Base-by-base conservation (phyloP, 2,888 invertebrate genomes). In the Tachystola acroxantha region DNA sequence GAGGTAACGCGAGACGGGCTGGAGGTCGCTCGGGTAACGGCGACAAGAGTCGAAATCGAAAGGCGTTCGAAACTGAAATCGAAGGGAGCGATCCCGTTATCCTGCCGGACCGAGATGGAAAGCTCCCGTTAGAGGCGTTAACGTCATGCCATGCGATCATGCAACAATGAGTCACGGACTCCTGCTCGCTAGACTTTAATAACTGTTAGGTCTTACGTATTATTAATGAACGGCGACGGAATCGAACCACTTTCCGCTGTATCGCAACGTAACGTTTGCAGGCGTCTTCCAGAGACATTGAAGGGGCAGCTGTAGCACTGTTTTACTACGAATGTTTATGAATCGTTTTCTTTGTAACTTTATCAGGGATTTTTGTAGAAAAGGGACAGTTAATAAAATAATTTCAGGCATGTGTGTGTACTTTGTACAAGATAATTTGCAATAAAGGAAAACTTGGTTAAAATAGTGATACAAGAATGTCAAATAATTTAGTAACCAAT, bases 11-110 rank as follows among this genome's bases (percentile, higher is more conserved):
- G 74, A 70, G 57, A 53, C 53, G 54, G 46, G 43, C 51, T 53
- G 57, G 64, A 63, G 57, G 65, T 63, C 79, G 81, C 77, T n/a
- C 67, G 70, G 65, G 69, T 75, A 78, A 77, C 76, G 45, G 54
- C 56, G 57, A 73, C 64, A 68, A 71, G 66, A 64, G 71, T 64
- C 68, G 82, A 82, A 84, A 84, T 64, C 77, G 84, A 84, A 82
- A 84, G 82, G 77, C 68, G 61, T 68, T 65, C 73, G 68, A 73
- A 76, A 77, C 69, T 72, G 84, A 82, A 85, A 85, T 70, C 75
- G 78, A 82, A 86, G 85, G 80, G 81, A 74, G 58, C 55, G 63
- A 66, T 80, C 77, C 85, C 85, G 85, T 82, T 84, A 82, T 75
- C 80, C 85, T 76, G 75, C 58, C 59, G 72, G 63, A 65, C 64